Base-by-base conservation (phyloP, 1,140 invertebrate genomes). In the Mya arenaria region DNA sequence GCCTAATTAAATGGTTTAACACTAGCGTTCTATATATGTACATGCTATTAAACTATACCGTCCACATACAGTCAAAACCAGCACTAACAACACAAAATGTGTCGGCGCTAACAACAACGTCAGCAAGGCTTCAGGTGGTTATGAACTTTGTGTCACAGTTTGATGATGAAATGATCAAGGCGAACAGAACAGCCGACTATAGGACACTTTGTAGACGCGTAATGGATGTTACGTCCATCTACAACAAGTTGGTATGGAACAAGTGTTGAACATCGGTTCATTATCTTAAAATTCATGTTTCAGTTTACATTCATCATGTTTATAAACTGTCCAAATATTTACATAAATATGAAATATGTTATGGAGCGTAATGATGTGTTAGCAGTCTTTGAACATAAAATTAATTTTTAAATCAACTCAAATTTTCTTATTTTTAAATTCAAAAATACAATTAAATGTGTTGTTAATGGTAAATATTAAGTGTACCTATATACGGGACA, bases 221-320 rank as follows among this genome's bases (percentile, higher is more conserved):
- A 13, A 80, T 80, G 77, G 77, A 68, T 25, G 48, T 80, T 10
- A 36, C 77, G 23, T 80, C 77, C 41, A 66, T 80, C 10, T 80
- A 80, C 37, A 80, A 80, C 41, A 41, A 52, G n/a, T 34, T 80
- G 34, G 77, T 80, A 39, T 58, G 66, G 19, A 1, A n/a, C n/a
- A n/a, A n/a, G n/a, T n/a, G n/a, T n/a, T n/a, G n/a, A n/a, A n/a
- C n/a, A n/a, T n/a, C n/a, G n/a, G n/a, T n/a, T n/a, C n/a, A n/a
- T n/a, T n/a, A n/a, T n/a, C n/a, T n/a, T n/a, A n/a, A n/a, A n/a
- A n/a, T n/a, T n/a, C n/a, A n/a, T 48, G 10, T 10, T 48, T 48
- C n/a, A n/a, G n/a, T 48, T 10, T n/a, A 10, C 44, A 48, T 48
- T 48, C 10, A 48, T 48, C 10, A 48, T 48, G 44, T 48, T 48